Evolutionary conservation across 2,113 vertebrate genomes (phyloP).

Genomic region (Ariopsis seemanni): DNA sequence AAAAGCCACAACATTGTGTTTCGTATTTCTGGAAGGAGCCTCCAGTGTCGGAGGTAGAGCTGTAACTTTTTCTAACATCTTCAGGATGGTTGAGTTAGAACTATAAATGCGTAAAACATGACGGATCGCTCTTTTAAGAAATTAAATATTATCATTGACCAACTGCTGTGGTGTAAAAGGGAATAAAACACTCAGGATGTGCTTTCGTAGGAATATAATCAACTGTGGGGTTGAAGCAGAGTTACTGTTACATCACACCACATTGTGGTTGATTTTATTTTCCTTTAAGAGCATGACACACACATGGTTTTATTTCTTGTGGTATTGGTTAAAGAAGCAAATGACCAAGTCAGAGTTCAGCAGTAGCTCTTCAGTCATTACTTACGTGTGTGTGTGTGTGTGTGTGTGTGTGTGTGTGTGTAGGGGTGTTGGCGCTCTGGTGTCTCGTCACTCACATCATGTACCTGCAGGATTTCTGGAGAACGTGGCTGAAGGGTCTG

Average conservation of each 20-base stretch:
- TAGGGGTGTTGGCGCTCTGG: slow-evolving; percentile 96
- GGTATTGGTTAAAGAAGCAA: neutral
- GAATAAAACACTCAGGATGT: neutral
- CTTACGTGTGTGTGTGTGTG: neutral
- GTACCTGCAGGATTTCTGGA: slow-evolving; percentile 96
- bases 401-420: slow-evolving; percentile 22
- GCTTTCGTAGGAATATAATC: neutral
- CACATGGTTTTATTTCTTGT: neutral
- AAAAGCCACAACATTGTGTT: too few species aligned
- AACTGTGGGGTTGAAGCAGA: neutral
- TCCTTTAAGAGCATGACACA: neutral
- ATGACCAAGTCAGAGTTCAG: neutral
- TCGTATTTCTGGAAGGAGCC: neutral
- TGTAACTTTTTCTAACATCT: neutral
- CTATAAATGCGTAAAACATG: neutral
- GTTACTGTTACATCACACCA: too few species aligned
- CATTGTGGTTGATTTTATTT: too few species aligned
- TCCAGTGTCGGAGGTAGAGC: neutral
- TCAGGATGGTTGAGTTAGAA: neutral
- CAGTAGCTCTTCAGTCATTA: neutral
- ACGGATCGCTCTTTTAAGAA: neutral
- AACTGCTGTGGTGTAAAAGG: neutral
- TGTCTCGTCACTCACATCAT: slow-evolving; percentile 89
- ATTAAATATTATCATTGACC: neutral
- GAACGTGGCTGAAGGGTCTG: slow-evolving; percentile 93